Percentiles rank a stretch among this genome's conserved stretches.
Evolutionary conservation across 1,140 invertebrate species (phyloP).

Genomic region (Limonius californicus): DNA sequence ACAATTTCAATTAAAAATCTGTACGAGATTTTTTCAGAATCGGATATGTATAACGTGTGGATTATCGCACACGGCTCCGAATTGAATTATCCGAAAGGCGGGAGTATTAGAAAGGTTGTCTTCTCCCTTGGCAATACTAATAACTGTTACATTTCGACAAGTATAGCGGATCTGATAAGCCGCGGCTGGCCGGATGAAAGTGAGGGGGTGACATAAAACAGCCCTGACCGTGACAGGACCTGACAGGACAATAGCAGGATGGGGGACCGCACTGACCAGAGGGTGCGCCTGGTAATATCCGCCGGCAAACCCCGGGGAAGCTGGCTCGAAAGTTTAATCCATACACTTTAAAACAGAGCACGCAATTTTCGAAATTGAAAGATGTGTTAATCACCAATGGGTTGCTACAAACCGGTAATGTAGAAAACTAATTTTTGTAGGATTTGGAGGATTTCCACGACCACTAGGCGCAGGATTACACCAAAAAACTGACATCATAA

Average conservation of each 20-base stretch:
- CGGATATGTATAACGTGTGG: too few species aligned
- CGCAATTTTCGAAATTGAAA: neutral
- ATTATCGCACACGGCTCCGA: neutral
- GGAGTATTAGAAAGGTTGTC: neutral
- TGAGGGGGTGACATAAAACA: conserved; percentile 10
- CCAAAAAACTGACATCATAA: too few species aligned
- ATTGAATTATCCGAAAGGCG: neutral
- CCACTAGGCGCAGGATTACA: too few species aligned
- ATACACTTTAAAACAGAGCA: neutral
- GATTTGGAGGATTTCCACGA: too few species aligned
- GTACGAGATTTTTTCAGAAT: too few species aligned
- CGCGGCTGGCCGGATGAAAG: neutral
- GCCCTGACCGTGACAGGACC: conserved; percentile 16
- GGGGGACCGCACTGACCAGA: conserved; percentile 20
- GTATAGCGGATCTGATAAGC: neutral
- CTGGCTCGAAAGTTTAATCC: neutral
- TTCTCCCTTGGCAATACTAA: neutral
- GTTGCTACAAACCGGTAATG: too few species aligned
- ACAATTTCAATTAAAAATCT: too few species aligned
- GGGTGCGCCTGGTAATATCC: conserved; percentile 20
- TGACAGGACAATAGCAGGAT: conserved; percentile 22
- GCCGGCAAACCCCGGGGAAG: neutral
- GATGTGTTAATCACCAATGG: too few species aligned
- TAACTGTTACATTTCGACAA: conserved; percentile 6
- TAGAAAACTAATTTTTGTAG: too few species aligned